A percentile compares a stretch with the other conserved stretches of the same genome.
These are phyloP conservation scores for Galemys pyrenaicus DNA, from an alignment of 2,113 vertebrate species.

Conservation along the genomic window DNA sequence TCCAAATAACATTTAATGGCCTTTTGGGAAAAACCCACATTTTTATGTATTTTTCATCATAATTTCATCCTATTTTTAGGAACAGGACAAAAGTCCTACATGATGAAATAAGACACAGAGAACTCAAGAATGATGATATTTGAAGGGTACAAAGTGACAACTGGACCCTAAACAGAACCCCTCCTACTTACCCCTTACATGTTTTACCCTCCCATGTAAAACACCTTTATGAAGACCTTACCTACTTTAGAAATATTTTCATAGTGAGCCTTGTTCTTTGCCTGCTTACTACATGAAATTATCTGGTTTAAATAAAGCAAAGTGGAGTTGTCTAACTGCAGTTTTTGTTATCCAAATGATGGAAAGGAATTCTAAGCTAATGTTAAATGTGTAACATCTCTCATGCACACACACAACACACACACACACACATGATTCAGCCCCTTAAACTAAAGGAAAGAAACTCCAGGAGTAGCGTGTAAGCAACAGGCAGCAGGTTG, in stretches of 20 bases:
- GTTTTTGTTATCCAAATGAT: conserved; percentile 27
- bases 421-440: not conserved
- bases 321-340: not conserved
- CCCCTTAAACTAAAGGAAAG: not conserved
- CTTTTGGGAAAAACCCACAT: conserved; percentile 3
- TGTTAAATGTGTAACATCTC: not conserved
- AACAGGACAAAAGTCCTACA: not conserved
- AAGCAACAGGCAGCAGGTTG: not conserved
- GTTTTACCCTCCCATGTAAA: not conserved
- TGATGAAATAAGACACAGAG: not conserved
- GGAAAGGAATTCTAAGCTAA: not conserved
- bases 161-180: not conserved
- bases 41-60: not conserved
- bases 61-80: not conserved
- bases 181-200: too few relatives aligned
- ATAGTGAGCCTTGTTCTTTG: not conserved
- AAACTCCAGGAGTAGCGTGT: not conserved
- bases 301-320: conserved; percentile 28
- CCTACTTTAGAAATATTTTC: conserved; percentile 6
- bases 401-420: not conserved
- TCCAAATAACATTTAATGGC: conserved; percentile 23
- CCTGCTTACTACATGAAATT: not conserved
- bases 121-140: not conserved
- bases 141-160: not conserved
- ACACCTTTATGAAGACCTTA: not conserved